Conservation (phyloP, 2,113 vertebrate species). For the Aspiorhynchus laticeps region DNA sequence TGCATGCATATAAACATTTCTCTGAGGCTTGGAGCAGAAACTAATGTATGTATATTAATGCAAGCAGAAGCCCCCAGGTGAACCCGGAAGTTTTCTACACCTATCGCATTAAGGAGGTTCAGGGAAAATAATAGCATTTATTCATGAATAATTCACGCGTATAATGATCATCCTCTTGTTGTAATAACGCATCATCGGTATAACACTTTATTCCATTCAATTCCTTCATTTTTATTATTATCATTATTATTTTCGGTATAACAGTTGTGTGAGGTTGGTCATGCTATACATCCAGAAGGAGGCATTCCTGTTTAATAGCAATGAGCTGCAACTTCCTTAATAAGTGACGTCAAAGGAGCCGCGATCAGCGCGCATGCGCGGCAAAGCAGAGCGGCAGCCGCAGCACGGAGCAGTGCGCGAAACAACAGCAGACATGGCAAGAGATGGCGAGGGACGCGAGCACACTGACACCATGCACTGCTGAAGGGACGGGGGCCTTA, state of each 20-base stretch:
- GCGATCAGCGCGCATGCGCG: slow-evolving; percentile 70
- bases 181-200: neutral
- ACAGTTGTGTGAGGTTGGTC: neutral
- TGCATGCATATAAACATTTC: neutral
- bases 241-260: neutral
- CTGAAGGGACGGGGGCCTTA: slow-evolving; percentile 82
- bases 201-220: neutral
- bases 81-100: slow-evolving; percentile 73
- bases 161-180: neutral
- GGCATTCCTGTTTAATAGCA: slow-evolving; percentile 14
- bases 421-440: slow-evolving; percentile 79
- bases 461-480: slow-evolving; percentile 79
- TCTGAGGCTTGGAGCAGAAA: neutral
- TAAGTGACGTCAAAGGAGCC: slow-evolving; percentile 74
- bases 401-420: slow-evolving; percentile 72
- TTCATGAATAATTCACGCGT: neutral
- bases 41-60: neutral
- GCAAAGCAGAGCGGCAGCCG: slow-evolving; percentile 71
- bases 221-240: neutral
- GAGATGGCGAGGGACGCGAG: slow-evolving; percentile 85
- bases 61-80: slow-evolving; percentile 63
- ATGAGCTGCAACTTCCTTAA: slow-evolving; percentile 67
- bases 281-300: neutral
- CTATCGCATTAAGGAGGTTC: slow-evolving; percentile 4
- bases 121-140: neutral